Evolutionary conservation across 2,113 vertebrate species (phyloP), one percentile per base, ranked within the genome.

Genomic region (Rhodinocichla rosea): DNA sequence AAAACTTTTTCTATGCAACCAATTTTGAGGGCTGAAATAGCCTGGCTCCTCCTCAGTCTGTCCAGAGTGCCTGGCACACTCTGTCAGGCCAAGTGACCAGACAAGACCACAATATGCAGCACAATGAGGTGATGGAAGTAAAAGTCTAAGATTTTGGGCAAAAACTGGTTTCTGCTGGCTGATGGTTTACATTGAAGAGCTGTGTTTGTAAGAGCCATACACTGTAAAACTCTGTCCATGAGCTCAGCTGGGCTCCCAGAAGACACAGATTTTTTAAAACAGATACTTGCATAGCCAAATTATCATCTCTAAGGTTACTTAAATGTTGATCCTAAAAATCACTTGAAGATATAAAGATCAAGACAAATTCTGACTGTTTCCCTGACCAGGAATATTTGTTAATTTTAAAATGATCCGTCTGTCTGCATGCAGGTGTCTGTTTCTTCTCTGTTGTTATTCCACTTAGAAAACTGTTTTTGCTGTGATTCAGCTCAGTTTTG

Each of bases 81-180:
- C 30, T 55, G 40, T 9, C 42, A 14, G 56, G 21, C 42, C 4
- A 3, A 16, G 63, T 10, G 44, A 33, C 47, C 77, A 44, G 62
- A 18, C 42, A n/a, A 39, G 24, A 37, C 15, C 32, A n/a, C 8
- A 5, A 3, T 0, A 1, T 3, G 14, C 10, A 28, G 57, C 67
- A 71, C 28, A 37, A 9, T 2, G 12, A 11, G 13, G 24, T n/a
- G 47, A 15, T 63, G 39, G 32, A n/a, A 33, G 33, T 8, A 27
- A 35, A 76, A 47, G 16, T 19, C 13, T 1, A 3, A 60, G 40
- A 14, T 39, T 45, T 10, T 82, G 80, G 53, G 39, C 10, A 71
- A 64, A 39, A 40, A 3, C 6, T 45, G 20, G 3, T 13, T 52
- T 20, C 40, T 70, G 47, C 37, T 80, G 63, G 4, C 11, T 30